Conservation (phyloP, 2,113 vertebrate species). For the Chrysemys picta region DNA sequence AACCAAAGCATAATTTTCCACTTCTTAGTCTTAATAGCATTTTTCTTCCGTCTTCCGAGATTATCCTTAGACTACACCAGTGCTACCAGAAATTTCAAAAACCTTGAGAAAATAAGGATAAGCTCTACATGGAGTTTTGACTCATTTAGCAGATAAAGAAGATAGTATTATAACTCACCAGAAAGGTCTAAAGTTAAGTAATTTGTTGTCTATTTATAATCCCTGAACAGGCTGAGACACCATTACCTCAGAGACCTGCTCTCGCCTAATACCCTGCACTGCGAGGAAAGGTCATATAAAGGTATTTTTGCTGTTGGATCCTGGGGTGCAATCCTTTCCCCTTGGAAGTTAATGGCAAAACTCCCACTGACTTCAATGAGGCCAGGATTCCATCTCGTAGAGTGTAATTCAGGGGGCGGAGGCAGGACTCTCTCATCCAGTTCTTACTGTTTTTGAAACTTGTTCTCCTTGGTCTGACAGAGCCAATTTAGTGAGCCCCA, state of each 20-base stretch:
- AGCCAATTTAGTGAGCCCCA: constrained; percentile 30
- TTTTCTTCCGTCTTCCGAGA: constrained; percentile 8
- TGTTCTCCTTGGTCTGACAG: constrained; percentile 4
- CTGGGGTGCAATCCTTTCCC: neutral
- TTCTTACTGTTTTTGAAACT: neutral
- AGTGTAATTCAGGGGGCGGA: neutral
- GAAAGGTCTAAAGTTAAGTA: neutral
- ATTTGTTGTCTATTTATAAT: neutral
- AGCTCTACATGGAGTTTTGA: neutral
- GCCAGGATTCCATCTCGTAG: neutral
- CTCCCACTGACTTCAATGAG: neutral
- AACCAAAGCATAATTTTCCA: neutral
- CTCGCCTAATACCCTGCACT: constrained; percentile 17
- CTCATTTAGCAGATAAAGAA: neutral
- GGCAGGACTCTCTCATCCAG: neutral
- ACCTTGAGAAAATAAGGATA: neutral
- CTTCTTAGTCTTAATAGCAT: neutral
- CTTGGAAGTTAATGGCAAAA: neutral
- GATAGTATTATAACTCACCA: neutral
- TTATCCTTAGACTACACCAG: neutral
- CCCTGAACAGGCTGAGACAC: neutral
- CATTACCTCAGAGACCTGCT: rapidly evolving
- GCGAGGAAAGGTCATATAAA: rapidly evolving
- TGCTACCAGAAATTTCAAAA: neutral
- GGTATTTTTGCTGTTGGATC: neutral